A percentile compares a stretch with the other conserved stretches of the same genome.
These are phyloP conservation scores for Drosophila ezoana DNA, from an alignment of 2,888 invertebrate genomes.

Conservation along the genomic window DNA sequence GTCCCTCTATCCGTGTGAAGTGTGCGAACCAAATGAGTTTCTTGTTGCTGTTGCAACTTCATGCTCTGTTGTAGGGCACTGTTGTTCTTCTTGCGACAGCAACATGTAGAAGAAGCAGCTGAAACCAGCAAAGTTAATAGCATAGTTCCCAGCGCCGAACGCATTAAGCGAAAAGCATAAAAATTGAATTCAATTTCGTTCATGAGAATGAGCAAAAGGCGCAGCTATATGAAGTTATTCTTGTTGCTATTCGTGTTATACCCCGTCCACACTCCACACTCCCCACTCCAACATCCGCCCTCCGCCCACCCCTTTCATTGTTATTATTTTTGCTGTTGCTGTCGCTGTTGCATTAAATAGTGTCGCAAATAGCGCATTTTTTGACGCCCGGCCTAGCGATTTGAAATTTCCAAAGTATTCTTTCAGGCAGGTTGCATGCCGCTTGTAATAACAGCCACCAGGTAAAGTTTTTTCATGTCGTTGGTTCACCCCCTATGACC, in stretches of 20 bases:
- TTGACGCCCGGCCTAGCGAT: constrained; percentile 44
- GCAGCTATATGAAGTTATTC: constrained; percentile 32
- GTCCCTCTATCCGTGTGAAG: constrained; percentile 47
- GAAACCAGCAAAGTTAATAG: constrained; percentile 57
- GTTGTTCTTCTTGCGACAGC: constrained; percentile 16
- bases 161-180: constrained; percentile 59
- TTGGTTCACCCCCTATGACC: constrained; percentile 5
- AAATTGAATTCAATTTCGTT: constrained; percentile 67
- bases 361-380: constrained; percentile 69
- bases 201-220: constrained; percentile 30
- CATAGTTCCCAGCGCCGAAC: constrained; percentile 46
- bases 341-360: constrained; percentile 57
- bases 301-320: neutral
- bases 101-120: constrained; percentile 5
- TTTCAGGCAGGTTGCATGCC: constrained; percentile 37
- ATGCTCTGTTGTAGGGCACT: neutral
- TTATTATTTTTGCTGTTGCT: constrained; percentile 22
- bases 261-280: no score
- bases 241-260: constrained; percentile 8
- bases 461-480: constrained; percentile 21
- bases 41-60: constrained; percentile 25
- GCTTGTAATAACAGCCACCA: constrained; percentile 18
- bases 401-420: constrained; percentile 24
- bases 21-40: constrained; percentile 67
- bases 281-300: no score